Evolutionary conservation across 1,140 invertebrate genomes (phyloP).

Genomic region (Capitella teleta): DNA sequence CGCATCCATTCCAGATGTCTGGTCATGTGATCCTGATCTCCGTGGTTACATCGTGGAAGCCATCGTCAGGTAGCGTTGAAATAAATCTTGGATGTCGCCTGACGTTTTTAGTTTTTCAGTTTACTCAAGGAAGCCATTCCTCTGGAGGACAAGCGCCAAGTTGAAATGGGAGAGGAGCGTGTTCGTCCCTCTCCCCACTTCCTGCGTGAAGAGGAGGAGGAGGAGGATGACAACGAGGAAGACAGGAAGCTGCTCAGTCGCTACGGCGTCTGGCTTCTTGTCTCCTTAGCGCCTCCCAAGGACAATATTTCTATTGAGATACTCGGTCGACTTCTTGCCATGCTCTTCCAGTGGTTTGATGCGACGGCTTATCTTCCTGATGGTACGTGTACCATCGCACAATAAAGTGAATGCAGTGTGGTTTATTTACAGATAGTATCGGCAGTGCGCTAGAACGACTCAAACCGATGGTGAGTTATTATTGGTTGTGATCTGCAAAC

Average conservation of each 20-base stretch:
- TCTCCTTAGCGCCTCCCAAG: constrained; percentile 80
- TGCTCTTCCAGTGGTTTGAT: constrained; percentile 99
- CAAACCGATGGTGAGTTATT: constrained; percentile 31
- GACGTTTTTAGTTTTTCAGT: constrained; percentile 17
- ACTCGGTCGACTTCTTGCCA: constrained; percentile 79
- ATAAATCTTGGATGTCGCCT: background rate
- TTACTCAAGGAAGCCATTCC: constrained; percentile 40
- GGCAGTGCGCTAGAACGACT: constrained; percentile 42
- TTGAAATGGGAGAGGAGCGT: constrained; percentile 37
- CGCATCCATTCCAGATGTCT: constrained; percentile 68
- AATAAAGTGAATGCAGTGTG: background rate
- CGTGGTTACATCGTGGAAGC: constrained; percentile 90
- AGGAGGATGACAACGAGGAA: constrained; percentile 31
- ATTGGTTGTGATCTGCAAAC: constrained; percentile 2
- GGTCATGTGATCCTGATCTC: constrained; percentile 65
- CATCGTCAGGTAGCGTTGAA: constrained; percentile 60
- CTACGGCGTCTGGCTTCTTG: constrained; percentile 93
- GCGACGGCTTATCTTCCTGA: constrained; percentile 91
- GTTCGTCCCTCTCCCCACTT: constrained; percentile 10
- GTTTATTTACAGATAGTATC: constrained; percentile 31
- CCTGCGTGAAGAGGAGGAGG: constrained; percentile 25
- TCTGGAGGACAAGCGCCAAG: constrained; percentile 30
- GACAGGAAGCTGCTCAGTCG: constrained; percentile 60
- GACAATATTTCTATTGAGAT: constrained; percentile 68
- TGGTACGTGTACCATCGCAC: constrained; percentile 49